A percentile compares a stretch with the other conserved stretches of the same genome.
phyloP scores from a whole-genome alignment of 2,888 invertebrate genomes.

The Muscina levida region DNA sequence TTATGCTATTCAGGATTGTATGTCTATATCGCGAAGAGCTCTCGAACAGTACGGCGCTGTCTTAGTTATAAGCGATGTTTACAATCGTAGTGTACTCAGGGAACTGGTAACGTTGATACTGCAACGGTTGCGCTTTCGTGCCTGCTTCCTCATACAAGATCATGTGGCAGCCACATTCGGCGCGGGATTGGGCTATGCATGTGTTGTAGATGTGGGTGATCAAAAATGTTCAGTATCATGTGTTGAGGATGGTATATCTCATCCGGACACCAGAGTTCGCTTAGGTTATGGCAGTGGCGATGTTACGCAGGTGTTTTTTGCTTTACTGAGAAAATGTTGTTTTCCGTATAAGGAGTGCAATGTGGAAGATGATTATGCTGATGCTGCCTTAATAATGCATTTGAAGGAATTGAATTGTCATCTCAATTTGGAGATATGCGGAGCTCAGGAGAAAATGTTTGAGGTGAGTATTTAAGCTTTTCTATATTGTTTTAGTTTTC shows the following conservation, averaged over 20 bases:
- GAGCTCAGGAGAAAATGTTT: conserved; percentile 91
- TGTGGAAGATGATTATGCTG: conserved; percentile 85
- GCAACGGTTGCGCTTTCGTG: conserved; percentile 90
- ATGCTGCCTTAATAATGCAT: conserved; percentile 89
- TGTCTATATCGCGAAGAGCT: conserved; percentile 86
- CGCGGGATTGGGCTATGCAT: conserved; percentile 91
- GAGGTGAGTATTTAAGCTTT: conserved; percentile 82
- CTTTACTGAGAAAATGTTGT: conserved; percentile 93
- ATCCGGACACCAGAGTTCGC: conserved; percentile 89
- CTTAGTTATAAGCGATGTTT: conserved; percentile 93
- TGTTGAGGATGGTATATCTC: conserved; percentile 97
- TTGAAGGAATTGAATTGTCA: conserved; percentile 95
- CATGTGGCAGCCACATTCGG: conserved; percentile 93
- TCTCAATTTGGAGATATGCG: conserved; percentile 93
- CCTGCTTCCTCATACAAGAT: conserved; percentile 84
- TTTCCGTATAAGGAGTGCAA: conserved; percentile 93
- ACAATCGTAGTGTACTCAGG: conserved; percentile 90
- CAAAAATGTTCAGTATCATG: conserved; percentile 97
- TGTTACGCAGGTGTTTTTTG: conserved; percentile 92
- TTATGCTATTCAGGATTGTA: conserved; percentile 86
- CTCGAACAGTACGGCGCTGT: conserved; percentile 91
- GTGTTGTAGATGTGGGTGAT: conserved; percentile 97
- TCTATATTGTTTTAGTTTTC: too few species aligned
- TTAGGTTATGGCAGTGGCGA: conserved; percentile 96
- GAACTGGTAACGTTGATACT: conserved; percentile 91